phyloP scores from a whole-genome alignment of 64 coral and sea anemone genomes.

The Pocillopora verrucosa region DNA sequence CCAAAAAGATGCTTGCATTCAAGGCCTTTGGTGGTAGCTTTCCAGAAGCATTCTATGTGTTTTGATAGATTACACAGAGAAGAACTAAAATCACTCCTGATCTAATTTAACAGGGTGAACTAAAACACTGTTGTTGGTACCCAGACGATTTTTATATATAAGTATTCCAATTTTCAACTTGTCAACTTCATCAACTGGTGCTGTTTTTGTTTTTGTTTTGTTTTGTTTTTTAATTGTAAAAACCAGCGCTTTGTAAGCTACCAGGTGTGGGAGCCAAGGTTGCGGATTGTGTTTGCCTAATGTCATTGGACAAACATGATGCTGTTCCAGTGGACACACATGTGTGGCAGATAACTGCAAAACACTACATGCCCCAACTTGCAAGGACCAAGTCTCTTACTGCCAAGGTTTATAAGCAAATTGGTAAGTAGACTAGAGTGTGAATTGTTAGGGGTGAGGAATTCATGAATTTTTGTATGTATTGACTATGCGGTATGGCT shows the following conservation, averaged over 20 bases:
- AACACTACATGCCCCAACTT: conserved; percentile 80
- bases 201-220: background rate
- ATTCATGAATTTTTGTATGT: background rate
- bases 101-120: too few relatives aligned
- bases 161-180: too few relatives aligned
- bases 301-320: conserved; percentile 82
- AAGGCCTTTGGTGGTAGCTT: too few relatives aligned
- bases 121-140: too few relatives aligned
- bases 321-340: conserved; percentile 89
- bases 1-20: too few relatives aligned
- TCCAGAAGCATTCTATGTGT: too few relatives aligned
- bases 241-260: conserved; percentile 59
- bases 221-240: background rate
- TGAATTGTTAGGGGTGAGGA: too few relatives aligned
- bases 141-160: too few relatives aligned
- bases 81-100: too few relatives aligned
- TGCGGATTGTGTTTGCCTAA: conserved; percentile 87
- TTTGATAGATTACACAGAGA: too few relatives aligned
- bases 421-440: conserved; percentile 52
- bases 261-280: conserved; percentile 90
- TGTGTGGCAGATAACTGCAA: conserved; percentile 85
- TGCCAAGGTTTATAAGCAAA: conserved; percentile 80
- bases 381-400: conserved; percentile 84
- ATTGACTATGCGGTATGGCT: background rate
- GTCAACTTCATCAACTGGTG: too few relatives aligned